These are phyloP conservation scores for Hyperopisus bebe DNA, from an alignment of 2,113 vertebrate species.

Conservation along the genomic window DNA sequence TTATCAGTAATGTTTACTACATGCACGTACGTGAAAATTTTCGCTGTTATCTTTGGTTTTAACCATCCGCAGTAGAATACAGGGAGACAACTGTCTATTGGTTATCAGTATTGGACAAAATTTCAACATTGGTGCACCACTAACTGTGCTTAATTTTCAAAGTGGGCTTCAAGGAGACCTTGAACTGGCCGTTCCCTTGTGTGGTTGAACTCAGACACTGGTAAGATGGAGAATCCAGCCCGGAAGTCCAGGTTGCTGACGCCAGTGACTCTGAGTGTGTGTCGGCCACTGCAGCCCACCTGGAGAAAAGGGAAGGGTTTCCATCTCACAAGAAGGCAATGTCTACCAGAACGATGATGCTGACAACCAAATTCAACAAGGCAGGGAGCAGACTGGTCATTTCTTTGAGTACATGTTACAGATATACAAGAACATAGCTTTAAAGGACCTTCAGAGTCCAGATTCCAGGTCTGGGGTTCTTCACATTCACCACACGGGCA, in stretches of 20 bases:
- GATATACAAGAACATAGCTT: background rate
- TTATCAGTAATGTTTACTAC: no score
- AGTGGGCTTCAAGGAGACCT: slow-evolving; percentile 55
- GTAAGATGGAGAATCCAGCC: slow-evolving; percentile 71
- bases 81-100: background rate
- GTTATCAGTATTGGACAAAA: background rate
- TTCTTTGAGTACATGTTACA: background rate
- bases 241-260: slow-evolving; percentile 78
- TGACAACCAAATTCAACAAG: background rate
- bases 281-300: slow-evolving; percentile 76
- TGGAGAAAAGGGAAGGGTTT: slow-evolving; percentile 36
- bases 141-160: background rate
- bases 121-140: background rate
- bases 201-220: slow-evolving; percentile 60
- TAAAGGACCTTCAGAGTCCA: slow-evolving; percentile 79
- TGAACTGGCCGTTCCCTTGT: slow-evolving; percentile 73
- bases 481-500: slow-evolving; percentile 74
- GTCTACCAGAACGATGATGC: background rate
- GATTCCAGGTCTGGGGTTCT: slow-evolving; percentile 70
- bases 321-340: background rate
- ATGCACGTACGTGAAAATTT: no score
- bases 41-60: background rate
- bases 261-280: slow-evolving; percentile 80
- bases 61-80: background rate
- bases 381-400: background rate